Percentiles rank a stretch among this genome's conserved stretches.
Evolutionary conservation across 2,113 vertebrate species (phyloP).

Genomic region (Hippocampus guttulatus): DNA sequence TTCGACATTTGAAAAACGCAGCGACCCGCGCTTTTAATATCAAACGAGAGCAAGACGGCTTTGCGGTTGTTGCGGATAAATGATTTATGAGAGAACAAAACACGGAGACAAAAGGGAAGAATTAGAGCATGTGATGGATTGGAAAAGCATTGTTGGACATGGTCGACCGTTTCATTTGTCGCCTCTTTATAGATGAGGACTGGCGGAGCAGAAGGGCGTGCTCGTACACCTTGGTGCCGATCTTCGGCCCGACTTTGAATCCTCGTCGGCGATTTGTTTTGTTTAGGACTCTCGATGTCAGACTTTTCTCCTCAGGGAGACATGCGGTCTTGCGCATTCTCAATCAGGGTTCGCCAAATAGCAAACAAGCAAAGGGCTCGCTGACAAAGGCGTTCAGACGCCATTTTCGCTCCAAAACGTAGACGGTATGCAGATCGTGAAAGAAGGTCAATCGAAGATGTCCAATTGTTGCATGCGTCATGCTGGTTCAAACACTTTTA

Average conservation of each 20-base stretch:
- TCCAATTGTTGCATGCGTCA: background rate
- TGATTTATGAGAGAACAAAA: slow-evolving; percentile 22
- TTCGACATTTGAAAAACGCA: background rate
- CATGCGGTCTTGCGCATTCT: slow-evolving; percentile 7
- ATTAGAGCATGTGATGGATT: slow-evolving; percentile 33
- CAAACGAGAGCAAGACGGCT: slow-evolving; percentile 53
- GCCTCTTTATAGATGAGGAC: slow-evolving; percentile 51
- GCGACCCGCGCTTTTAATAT: slow-evolving; percentile 54
- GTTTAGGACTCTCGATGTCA: slow-evolving; percentile 7
- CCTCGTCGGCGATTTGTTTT: slow-evolving; percentile 20
- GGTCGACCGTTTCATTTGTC: slow-evolving; percentile 51
- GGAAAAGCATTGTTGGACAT: slow-evolving; percentile 43
- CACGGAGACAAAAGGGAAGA: background rate
- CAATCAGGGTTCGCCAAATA: slow-evolving; percentile 1
- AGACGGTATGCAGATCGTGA: background rate
- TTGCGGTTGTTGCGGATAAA: slow-evolving; percentile 43
- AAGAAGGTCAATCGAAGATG: background rate
- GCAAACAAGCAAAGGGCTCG: background rate
- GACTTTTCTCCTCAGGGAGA: slow-evolving; percentile 6
- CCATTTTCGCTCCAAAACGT: slow-evolving; percentile 1
- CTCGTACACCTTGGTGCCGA: slow-evolving; percentile 13
- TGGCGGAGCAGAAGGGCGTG: slow-evolving; percentile 56
- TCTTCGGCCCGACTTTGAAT: slow-evolving; percentile 18
- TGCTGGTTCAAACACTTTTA: slow-evolving; percentile 9
- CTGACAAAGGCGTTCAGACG: background rate